These are phyloP conservation scores for Ascaphus truei DNA, from an alignment of 2,113 vertebrate genomes.

Conservation along the genomic window DNA sequence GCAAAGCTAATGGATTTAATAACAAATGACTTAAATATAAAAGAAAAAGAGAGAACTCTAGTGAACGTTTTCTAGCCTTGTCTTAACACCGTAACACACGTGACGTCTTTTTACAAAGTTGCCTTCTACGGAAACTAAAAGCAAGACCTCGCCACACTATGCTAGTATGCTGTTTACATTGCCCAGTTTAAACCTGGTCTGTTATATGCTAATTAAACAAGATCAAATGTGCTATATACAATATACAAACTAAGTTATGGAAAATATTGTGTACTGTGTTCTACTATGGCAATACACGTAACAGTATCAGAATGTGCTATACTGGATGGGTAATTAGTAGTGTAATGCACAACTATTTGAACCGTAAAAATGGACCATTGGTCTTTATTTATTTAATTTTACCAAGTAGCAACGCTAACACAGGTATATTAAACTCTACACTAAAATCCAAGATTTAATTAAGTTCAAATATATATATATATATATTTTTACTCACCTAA, in stretches of 20 bases:
- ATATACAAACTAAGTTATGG: not conserved
- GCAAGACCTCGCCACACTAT: not conserved
- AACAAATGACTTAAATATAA: not conserved
- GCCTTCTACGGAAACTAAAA: conserved; percentile 13
- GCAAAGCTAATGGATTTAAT: not conserved
- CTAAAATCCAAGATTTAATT: conserved; percentile 30
- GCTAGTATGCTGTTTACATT: not conserved
- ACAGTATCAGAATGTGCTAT: not conserved
- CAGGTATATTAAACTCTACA: conserved; percentile 38
- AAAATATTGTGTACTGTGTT: not conserved
- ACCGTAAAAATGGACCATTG: not conserved
- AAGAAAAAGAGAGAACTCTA: conserved; percentile 25
- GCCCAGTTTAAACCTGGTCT: not conserved
- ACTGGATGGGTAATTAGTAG: not conserved
- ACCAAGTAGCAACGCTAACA: conserved; percentile 15
- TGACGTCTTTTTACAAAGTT: not conserved
- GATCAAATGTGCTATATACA: conserved; percentile 21
- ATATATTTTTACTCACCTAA: conserved; percentile 49
- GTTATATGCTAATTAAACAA: not conserved
- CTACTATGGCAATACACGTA: not conserved
- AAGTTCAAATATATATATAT: conserved; percentile 53
- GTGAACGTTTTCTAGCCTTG: not conserved
- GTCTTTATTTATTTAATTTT: conserved; percentile 38
- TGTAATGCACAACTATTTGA: not conserved
- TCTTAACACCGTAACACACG: not conserved